Percentiles rank a stretch among this genome's conserved stretches.
These are phyloP conservation scores for Drosophila asahinai DNA, from an alignment of 1,140 invertebrate species.

Conservation along the genomic window DNA sequence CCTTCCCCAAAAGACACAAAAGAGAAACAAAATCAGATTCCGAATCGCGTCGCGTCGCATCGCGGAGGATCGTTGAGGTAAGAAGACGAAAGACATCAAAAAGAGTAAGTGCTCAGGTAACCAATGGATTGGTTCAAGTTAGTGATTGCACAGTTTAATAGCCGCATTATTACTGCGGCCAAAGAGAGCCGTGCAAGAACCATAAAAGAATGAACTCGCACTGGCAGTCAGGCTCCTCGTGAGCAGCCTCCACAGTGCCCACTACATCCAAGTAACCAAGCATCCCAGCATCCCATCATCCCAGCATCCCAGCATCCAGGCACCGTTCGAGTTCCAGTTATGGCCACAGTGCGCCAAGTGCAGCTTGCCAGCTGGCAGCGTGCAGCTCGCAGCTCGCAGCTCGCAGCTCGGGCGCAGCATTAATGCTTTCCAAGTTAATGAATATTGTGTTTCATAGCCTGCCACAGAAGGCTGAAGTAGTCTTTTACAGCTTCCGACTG, in stretches of 20 bases:
- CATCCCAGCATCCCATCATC: conserved; percentile 8
- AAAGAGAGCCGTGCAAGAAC: conserved; percentile 69
- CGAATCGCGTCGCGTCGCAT: background rate
- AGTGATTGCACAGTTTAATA: conserved; percentile 76
- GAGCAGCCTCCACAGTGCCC: conserved; percentile 3
- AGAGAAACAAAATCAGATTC: conserved; percentile 1
- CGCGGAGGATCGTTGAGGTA: conserved; percentile 20
- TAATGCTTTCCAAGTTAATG: conserved; percentile 80
- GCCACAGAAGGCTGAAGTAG: conserved; percentile 65
- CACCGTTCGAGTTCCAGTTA: conserved; percentile 55
- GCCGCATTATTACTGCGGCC: conserved; percentile 76
- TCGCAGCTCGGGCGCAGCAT: conserved; percentile 59
- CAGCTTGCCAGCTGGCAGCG: conserved; percentile 9
- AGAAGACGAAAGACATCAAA: conserved; percentile 11
- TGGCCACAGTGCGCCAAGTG: conserved; percentile 24
- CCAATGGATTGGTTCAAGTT: conserved; percentile 76
- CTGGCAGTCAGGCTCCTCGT: conserved; percentile 20
- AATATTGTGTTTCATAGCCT: conserved; percentile 82
- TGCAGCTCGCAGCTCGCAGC: conserved; percentile 20
- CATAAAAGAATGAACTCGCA: conserved; percentile 69
- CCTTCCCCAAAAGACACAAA: background rate
- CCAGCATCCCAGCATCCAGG: conserved; percentile 13
- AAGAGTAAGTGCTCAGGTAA: conserved; percentile 60
- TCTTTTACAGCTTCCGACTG: conserved; percentile 81
- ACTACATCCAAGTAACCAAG: conserved; percentile 1